Evolutionary conservation across 2,113 vertebrate genomes (phyloP).

Genomic region (Numenius arquata): DNA sequence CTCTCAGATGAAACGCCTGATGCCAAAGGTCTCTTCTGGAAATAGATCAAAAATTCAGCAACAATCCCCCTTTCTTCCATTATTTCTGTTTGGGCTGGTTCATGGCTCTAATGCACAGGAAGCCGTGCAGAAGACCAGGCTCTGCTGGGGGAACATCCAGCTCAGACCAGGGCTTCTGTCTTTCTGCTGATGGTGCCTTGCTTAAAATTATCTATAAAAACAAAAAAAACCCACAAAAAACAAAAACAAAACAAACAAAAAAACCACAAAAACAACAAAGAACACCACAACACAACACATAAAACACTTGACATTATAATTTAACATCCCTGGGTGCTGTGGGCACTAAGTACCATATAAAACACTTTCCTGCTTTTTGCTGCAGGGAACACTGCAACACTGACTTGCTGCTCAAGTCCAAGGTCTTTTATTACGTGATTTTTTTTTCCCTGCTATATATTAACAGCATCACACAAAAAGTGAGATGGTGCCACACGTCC

Average conservation of each 20-base stretch:
- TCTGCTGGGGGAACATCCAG: not conserved
- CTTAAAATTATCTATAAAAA: not conserved
- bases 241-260: not conserved
- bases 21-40: not conserved
- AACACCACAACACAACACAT: not conserved
- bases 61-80: not conserved
- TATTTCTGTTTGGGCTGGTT: not conserved
- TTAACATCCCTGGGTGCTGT: not conserved
- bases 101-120: not conserved
- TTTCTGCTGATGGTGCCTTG: not conserved
- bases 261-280: not conserved
- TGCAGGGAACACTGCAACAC: not conserved
- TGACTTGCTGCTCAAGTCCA: not conserved
- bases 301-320: not conserved
- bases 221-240: too few relatives aligned
- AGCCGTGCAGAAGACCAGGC: not conserved
- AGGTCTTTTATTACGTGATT: not conserved
- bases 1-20: not conserved
- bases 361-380: not conserved
- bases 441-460: not conserved
- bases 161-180: not conserved
- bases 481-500: not conserved
- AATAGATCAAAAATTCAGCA: not conserved
- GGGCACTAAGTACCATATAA: not conserved
- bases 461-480: not conserved